A percentile compares a stretch with the other conserved stretches of the same genome.
Evolutionary conservation across 2,888 invertebrate genomes (phyloP).

Genomic region (Acleris sparsana): DNA sequence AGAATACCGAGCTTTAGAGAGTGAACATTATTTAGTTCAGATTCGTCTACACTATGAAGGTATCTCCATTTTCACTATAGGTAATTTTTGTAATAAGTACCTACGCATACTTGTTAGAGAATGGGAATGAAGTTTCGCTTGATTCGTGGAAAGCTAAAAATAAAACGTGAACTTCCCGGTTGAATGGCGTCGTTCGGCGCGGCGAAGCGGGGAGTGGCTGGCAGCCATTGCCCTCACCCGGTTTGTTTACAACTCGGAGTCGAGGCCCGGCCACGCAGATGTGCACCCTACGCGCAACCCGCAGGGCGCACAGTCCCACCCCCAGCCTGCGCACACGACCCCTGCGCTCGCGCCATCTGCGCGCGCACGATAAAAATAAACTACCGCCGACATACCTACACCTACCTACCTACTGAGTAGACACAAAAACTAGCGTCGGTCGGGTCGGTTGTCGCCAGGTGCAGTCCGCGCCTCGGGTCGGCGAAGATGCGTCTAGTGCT

Average conservation of each 20-base stretch:
- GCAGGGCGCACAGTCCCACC: slow-evolving; percentile 65
- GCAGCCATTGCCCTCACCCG: slow-evolving; percentile 81
- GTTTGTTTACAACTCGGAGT: slow-evolving; percentile 79
- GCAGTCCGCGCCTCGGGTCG: slow-evolving; percentile 56
- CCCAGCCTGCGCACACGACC: slow-evolving; percentile 49
- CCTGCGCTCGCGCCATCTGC: slow-evolving; percentile 78
- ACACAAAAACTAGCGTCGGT: slow-evolving; percentile 63
- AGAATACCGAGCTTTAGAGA: background rate
- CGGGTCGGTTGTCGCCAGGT: slow-evolving; percentile 64
- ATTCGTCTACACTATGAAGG: background rate
- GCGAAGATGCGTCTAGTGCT: slow-evolving; percentile 66
- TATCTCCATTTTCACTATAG: background rate
- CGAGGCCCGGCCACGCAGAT: slow-evolving; percentile 52
- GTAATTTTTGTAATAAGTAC: background rate
- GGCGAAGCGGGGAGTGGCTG: slow-evolving; percentile 74
- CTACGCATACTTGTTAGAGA: slow-evolving; percentile 16
- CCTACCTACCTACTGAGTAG: slow-evolving; percentile 47
- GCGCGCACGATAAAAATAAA: slow-evolving; percentile 77
- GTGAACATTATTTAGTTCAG: background rate
- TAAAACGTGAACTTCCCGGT: slow-evolving; percentile 82
- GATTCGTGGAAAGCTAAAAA: slow-evolving; percentile 77
- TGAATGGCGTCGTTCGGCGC: slow-evolving; percentile 76
- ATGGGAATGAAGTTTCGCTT: slow-evolving; percentile 53
- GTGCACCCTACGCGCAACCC: slow-evolving; percentile 61
- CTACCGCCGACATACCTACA: slow-evolving; percentile 63